Base-by-base conservation (phyloP, 37 sponge, comb jelly and placozoan species). In the Petrosia ficiformis region DNA sequence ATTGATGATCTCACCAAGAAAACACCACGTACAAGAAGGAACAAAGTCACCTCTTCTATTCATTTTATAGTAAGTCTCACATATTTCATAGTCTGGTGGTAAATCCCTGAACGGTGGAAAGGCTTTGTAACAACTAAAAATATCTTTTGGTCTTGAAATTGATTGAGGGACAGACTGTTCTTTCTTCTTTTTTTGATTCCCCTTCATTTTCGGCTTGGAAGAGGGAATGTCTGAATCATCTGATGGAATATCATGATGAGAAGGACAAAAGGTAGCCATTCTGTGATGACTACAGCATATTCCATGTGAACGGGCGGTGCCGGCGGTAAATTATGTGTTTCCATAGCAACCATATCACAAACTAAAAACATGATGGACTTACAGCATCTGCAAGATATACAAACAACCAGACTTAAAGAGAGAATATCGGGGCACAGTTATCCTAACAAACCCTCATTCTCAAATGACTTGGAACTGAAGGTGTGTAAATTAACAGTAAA, bases 1-100 rank as follows among this genome's bases (percentile, higher is more conserved):
- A 68, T 83, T 68, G 35, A 43, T 69, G 44, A 84, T 71, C 40
- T 84, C 84, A 3, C 68, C 84, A 22, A 84, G 25, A 33, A 84
- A 84, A 63, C 65, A 76, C 84, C 84, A 84, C 2, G 74, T 73
- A 10, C 44, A 6, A 19, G 31, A 33, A 0, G 24, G 66, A 52
- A 33, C 44, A 16, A 30, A 73, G 16, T 52, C 57, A 52, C 69
- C 74, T 8, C 19, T 21, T 36, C 26, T 1, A n/a, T 39, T 54
- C 3, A 44, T 16, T 33, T 16, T 24, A 31, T 68, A 73, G 41
- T 81, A 73, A 0, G 19, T 40, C 68, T 28, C 22, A 44, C 28
- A 25, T 36, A 81, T 25, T 33, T 73, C 68, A 19, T 81, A 43
- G 3, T 81, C 82, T 19, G 44, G 29, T n/a, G 82, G 82, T 4